These are phyloP conservation scores for Agrotis segetum DNA, from an alignment of 2,888 invertebrate genomes.

Conservation along the genomic window DNA sequence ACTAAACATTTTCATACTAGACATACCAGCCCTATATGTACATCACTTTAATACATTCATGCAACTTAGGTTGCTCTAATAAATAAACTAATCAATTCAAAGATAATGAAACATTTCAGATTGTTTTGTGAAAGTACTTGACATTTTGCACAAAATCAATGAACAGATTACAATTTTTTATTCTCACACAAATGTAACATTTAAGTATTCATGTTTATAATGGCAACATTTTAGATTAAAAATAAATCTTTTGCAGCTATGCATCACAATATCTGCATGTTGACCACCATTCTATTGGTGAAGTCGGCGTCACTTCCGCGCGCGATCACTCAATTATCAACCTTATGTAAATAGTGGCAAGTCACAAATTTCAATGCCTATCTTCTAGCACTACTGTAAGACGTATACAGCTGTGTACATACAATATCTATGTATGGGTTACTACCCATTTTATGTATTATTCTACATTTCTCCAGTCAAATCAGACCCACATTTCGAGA, in stretches of 20 bases:
- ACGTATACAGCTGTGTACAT: constrained; percentile 82
- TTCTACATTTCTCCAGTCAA: constrained; percentile 58
- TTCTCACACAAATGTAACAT: constrained; percentile 2
- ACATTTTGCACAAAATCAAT: constrained; percentile 32
- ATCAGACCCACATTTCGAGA: constrained; percentile 38
- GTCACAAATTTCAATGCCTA: constrained; percentile 73
- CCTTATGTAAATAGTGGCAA: constrained; percentile 72
- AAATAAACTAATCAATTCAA: constrained; percentile 42
- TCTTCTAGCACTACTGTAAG: constrained; percentile 73
- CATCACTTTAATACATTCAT: constrained; percentile 31
- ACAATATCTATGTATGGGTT: constrained; percentile 74
- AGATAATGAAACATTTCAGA: constrained; percentile 40
- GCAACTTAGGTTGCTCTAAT: constrained; percentile 19
- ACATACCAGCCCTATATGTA: not conserved
- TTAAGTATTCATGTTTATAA: constrained; percentile 4
- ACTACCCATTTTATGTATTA: constrained; percentile 68
- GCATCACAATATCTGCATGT: constrained; percentile 74
- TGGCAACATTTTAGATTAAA: constrained; percentile 16
- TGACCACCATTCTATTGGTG: constrained; percentile 70
- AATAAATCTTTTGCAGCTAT: constrained; percentile 51
- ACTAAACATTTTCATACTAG: constrained; percentile 8
- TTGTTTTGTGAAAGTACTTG: constrained; percentile 24
- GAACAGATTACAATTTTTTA: constrained; percentile 5
- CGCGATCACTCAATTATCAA: constrained; percentile 70
- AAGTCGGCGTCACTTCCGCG: constrained; percentile 74